These are phyloP conservation scores for Lepetodrilus schrolli DNA, from an alignment of 2,888 invertebrate species.

Conservation along the genomic window DNA sequence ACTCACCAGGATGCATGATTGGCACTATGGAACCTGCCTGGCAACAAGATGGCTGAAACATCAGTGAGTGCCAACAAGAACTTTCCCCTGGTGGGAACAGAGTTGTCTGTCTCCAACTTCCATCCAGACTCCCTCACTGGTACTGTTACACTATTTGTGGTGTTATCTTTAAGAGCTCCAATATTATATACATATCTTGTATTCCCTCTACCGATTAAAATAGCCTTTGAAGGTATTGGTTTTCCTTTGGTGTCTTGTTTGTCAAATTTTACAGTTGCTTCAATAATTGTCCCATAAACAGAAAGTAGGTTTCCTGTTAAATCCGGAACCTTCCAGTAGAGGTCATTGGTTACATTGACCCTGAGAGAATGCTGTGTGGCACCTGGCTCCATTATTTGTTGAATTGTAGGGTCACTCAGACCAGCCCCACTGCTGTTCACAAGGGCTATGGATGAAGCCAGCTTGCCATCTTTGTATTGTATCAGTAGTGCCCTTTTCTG, in stretches of 20 bases:
- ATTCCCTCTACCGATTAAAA: constrained; percentile 30
- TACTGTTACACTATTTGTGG: background rate
- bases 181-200: background rate
- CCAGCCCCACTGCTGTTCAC: background rate
- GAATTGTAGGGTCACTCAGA: too few relatives aligned
- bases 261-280: constrained; percentile 21
- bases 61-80: constrained; percentile 87
- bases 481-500: background rate
- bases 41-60: constrained; percentile 82
- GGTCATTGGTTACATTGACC: background rate
- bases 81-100: constrained; percentile 77
- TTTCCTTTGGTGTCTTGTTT: background rate
- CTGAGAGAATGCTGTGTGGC: too few relatives aligned
- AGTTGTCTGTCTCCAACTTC: constrained; percentile 73
- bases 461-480: background rate
- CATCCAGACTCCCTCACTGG: constrained; percentile 26
- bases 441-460: background rate
- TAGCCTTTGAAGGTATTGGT: constrained; percentile 16
- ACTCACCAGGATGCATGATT: constrained; percentile 35
- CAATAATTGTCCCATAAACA: constrained; percentile 43
- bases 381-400: too few relatives aligned
- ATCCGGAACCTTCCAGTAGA: constrained; percentile 32
- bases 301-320: constrained; percentile 42
- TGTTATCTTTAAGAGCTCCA: background rate
- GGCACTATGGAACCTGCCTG: constrained; percentile 29